Conservation (phyloP, 2,888 invertebrate genomes). For the Agapostemon virescens region DNA sequence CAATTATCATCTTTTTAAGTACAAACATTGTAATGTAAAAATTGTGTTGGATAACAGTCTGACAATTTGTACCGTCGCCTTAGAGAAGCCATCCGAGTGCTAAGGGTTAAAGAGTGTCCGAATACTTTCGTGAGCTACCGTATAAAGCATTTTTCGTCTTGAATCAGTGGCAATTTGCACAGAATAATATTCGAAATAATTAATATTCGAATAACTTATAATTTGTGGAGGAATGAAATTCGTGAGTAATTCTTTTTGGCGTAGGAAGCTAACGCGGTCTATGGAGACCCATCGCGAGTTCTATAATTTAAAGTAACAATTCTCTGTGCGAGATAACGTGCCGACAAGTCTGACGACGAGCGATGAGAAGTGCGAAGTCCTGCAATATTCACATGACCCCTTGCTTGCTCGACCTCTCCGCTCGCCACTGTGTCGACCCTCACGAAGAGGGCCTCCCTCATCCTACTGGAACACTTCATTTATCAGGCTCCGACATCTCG, state of each 20-base stretch:
- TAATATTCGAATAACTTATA: background rate
- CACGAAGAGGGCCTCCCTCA: constrained; percentile 57
- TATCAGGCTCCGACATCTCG: constrained; percentile 74
- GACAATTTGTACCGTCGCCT: no score
- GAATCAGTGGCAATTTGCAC: no score
- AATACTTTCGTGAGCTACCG: no score
- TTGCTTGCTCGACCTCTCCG: constrained; percentile 54
- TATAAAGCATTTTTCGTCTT: no score
- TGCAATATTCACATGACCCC: constrained; percentile 69
- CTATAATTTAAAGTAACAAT: constrained; percentile 33
- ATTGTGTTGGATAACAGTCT: no score
- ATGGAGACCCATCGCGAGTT: background rate
- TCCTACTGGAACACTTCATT: constrained; percentile 70
- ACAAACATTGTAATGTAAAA: no score
- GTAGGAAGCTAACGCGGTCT: background rate
- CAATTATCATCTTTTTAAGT: no score
- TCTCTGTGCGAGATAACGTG: constrained; percentile 53
- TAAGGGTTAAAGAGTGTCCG: no score
- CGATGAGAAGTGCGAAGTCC: constrained; percentile 62
- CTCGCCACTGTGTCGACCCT: constrained; percentile 54
- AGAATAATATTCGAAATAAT: no score
- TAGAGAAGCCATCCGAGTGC: no score
- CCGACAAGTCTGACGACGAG: constrained; percentile 60
- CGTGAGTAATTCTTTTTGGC: background rate
- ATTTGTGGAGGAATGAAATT: background rate